Conservation (phyloP, 2,113 vertebrate genomes). For the Chionodraco myersi region DNA sequence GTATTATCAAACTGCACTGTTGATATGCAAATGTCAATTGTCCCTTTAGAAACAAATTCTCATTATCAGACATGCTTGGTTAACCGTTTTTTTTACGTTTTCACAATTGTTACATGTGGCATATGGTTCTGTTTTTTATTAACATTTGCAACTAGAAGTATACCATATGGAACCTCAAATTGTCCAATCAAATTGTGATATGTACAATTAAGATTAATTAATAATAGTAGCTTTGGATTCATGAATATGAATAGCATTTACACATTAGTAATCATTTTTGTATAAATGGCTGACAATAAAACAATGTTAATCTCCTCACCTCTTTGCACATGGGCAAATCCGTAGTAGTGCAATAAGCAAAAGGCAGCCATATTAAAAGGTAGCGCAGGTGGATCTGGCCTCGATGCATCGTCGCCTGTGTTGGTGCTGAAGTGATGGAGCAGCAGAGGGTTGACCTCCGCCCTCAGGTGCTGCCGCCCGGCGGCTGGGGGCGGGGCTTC, state of each 20-base stretch:
- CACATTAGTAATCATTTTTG: not conserved
- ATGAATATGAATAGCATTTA: too few species aligned
- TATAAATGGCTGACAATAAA: not conserved
- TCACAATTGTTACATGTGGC: not conserved
- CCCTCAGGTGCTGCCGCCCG: conserved; percentile 49
- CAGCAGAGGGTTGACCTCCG: conserved; percentile 16
- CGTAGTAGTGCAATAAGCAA: conserved; percentile 35
- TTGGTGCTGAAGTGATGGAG: conserved; percentile 50
- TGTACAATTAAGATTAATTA: not conserved
- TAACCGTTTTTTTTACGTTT: not conserved
- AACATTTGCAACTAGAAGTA: not conserved
- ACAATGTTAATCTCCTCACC: conserved; percentile 72
- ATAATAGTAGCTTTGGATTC: not conserved
- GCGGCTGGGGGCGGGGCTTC: conserved; percentile 54
- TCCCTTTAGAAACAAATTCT: too few species aligned
- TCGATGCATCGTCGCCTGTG: conserved; percentile 54
- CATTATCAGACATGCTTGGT: not conserved
- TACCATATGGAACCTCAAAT: not conserved
- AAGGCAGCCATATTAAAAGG: conserved; percentile 61
- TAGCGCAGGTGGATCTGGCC: conserved; percentile 21
- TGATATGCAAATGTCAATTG: conserved; percentile 63
- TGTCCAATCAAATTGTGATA: not conserved
- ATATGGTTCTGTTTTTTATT: not conserved
- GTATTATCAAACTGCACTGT: conserved; percentile 43
- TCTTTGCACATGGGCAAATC: conserved; percentile 85